Evolutionary conservation across 2,113 vertebrate genomes (phyloP).

Genomic region (Gnathochromis pfefferi): DNA sequence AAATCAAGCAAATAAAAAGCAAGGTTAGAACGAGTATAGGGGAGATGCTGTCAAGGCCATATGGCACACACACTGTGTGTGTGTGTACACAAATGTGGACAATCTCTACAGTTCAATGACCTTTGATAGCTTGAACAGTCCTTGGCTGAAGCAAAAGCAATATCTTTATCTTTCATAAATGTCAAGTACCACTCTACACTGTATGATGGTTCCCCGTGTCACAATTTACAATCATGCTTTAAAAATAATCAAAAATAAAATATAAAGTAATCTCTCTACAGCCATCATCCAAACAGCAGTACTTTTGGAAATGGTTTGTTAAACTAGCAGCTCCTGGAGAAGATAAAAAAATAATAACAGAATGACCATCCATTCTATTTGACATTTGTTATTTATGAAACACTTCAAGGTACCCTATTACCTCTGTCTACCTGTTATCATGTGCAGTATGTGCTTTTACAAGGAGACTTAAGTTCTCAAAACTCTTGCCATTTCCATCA

Average conservation of each 20-base stretch:
- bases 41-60: background rate
- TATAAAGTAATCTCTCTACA: background rate
- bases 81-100: background rate
- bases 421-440: background rate
- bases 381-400: conserved; percentile 40
- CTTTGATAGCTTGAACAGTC: background rate
- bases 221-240: background rate
- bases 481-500: background rate
- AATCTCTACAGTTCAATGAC: background rate
- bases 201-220: background rate
- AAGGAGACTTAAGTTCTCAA: background rate
- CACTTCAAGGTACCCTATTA: conserved; percentile 32
- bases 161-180: background rate
- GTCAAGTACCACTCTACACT: background rate
- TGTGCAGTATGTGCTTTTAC: background rate
- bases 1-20: background rate
- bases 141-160: background rate
- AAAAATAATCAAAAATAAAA: background rate
- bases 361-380: conserved; percentile 16
- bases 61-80: background rate
- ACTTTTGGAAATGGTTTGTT: background rate
- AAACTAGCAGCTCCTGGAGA: background rate
- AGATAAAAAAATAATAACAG: background rate
- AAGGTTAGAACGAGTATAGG: background rate
- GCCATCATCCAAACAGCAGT: background rate